Conservation (phyloP, 53 echinoderm and acorn worm species). For the Hippasteria phrygiana region DNA sequence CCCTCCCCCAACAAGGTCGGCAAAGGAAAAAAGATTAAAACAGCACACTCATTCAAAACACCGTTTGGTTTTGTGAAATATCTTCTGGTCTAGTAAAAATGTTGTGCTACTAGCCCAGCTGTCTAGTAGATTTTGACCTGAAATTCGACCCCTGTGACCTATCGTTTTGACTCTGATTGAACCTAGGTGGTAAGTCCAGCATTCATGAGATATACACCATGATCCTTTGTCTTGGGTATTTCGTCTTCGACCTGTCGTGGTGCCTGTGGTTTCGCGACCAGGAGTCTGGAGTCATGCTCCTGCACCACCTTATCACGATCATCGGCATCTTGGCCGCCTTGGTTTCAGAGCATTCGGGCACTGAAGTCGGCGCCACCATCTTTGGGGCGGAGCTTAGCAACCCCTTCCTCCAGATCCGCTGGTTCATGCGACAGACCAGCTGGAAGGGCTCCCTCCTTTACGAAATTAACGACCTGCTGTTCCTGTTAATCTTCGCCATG, state of each 20-base stretch:
- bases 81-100: too few species aligned
- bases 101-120: too few species aligned
- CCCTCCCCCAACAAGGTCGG: too few species aligned
- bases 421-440: constrained; percentile 84
- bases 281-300: constrained; percentile 79
- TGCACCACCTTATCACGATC: constrained; percentile 87
- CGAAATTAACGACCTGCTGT: constrained; percentile 90
- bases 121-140: too few species aligned
- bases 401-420: constrained; percentile 89
- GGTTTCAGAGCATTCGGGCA: constrained; percentile 72
- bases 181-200: constrained; percentile 85
- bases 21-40: too few species aligned
- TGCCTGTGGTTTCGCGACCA: constrained; percentile 80
- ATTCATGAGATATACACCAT: constrained; percentile 81
- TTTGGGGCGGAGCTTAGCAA: constrained; percentile 96
- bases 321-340: constrained; percentile 74
- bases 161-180: not conserved
- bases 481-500: constrained; percentile 76
- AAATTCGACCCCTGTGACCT: too few species aligned
- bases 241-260: constrained; percentile 89
- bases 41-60: too few species aligned
- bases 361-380: constrained; percentile 94
- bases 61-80: too few species aligned
- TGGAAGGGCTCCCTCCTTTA: constrained; percentile 72
- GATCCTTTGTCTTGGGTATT: constrained; percentile 88